Conservation (phyloP, 1,140 invertebrate genomes). For the Atta colombica region DNA sequence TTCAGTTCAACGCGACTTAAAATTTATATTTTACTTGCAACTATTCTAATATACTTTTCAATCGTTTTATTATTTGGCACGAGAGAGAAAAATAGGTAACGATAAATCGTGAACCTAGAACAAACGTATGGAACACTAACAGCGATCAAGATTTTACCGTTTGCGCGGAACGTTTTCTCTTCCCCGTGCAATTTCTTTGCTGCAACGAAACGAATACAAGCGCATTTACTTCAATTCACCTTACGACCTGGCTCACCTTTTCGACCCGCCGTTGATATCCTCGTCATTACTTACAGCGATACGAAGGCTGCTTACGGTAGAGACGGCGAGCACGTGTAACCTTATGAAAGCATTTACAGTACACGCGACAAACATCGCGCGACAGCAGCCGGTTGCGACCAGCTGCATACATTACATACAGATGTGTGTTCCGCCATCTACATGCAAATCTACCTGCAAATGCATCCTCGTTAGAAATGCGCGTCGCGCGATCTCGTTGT, state of each 20-base stretch:
- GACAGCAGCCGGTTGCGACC: slow-evolving; percentile 1
- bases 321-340: slow-evolving; percentile 40
- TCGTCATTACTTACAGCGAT: slow-evolving; percentile 40
- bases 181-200: slow-evolving; percentile 6
- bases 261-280: slow-evolving; percentile 41
- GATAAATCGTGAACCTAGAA: not conserved
- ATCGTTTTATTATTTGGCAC: not conserved
- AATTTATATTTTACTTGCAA: not conserved
- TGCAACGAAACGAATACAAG: slow-evolving; percentile 15
- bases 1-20: not conserved
- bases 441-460: slow-evolving; percentile 21
- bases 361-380: slow-evolving; percentile 32
- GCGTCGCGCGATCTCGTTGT: slow-evolving; percentile 8
- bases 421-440: not conserved
- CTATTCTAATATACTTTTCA: not conserved
- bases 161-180: not conserved
- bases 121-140: not conserved
- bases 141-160: not conserved
- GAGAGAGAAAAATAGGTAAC: not conserved
- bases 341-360: slow-evolving; percentile 47
- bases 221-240: slow-evolving; percentile 41
- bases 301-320: slow-evolving; percentile 10
- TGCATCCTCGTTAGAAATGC: slow-evolving; percentile 42
- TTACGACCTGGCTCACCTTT: slow-evolving; percentile 23
- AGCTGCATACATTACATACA: slow-evolving; percentile 49